A percentile compares a stretch with the other conserved stretches of the same genome.
These are phyloP conservation scores for Melipona beecheii DNA, from an alignment of 2,888 invertebrate genomes.

Conservation along the genomic window DNA sequence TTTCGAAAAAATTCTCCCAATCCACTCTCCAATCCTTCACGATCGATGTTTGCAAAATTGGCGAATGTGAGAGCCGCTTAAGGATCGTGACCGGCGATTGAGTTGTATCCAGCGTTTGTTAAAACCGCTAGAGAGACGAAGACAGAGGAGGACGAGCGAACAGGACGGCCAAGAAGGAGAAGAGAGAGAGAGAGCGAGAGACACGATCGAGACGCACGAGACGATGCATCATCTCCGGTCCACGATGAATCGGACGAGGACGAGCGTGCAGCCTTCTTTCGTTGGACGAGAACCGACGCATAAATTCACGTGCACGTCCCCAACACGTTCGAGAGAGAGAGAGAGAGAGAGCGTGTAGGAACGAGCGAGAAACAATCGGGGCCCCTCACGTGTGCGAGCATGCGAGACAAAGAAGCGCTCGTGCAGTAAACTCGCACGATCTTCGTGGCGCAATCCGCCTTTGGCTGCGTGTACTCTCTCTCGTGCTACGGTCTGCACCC, in stretches of 20 bases:
- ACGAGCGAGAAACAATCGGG: not conserved
- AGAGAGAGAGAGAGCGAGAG: constrained; percentile 53
- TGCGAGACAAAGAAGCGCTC: constrained; percentile 71
- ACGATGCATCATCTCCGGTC: constrained; percentile 72
- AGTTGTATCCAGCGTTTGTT: constrained; percentile 75
- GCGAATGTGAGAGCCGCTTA: constrained; percentile 68
- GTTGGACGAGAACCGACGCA: constrained; percentile 58
- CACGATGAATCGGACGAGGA: constrained; percentile 70
- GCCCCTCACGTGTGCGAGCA: constrained; percentile 55
- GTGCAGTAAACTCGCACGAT: constrained; percentile 73
- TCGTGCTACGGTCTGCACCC: constrained; percentile 34
- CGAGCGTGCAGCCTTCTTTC: constrained; percentile 58
- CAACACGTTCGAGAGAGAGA: constrained; percentile 19
- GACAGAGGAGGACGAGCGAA: constrained; percentile 27
- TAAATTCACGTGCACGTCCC: constrained; percentile 65
- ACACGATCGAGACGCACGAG: constrained; percentile 72
- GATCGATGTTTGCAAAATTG: not conserved
- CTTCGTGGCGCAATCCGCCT: constrained; percentile 68
- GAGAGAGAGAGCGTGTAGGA: constrained; percentile 18
- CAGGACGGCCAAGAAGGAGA: not conserved
- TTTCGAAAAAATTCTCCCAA: too few relatives aligned
- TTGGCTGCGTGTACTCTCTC: constrained; percentile 43
- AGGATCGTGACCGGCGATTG: constrained; percentile 74
- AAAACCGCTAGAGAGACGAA: constrained; percentile 65
- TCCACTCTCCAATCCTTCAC: too few relatives aligned